Conservation (phyloP, 2,888 invertebrate species). For the Leptopilina drosophilae region DNA sequence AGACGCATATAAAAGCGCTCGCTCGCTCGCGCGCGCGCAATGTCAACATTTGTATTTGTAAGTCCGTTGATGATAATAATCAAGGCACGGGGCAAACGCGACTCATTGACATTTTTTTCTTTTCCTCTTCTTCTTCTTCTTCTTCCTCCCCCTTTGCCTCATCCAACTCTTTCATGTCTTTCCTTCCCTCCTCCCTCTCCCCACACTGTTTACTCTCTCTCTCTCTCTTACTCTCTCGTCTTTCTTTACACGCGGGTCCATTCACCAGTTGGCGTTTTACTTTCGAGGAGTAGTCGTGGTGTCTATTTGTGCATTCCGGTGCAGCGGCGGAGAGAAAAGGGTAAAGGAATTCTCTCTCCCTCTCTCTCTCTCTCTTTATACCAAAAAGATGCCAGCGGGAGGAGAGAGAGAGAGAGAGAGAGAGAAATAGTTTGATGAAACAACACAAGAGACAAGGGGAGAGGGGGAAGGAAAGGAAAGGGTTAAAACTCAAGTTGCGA, state of each 20-base stretch:
- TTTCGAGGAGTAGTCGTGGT: conserved; percentile 50
- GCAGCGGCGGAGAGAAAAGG: conserved; percentile 48
- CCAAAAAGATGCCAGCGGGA: conserved; percentile 43
- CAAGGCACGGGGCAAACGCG: conserved; percentile 23
- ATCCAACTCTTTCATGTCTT: conserved; percentile 59
- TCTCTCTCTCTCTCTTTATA: too few species aligned
- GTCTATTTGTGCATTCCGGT: conserved; percentile 69
- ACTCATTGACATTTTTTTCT: conserved; percentile 34
- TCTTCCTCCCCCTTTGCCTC: conserved; percentile 14
- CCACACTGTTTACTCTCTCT: conserved; percentile 37
- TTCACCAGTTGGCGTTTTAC: conserved; percentile 67
- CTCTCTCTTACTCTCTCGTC: conserved; percentile 45
- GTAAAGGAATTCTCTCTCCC: conserved; percentile 40
- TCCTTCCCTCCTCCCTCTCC: conserved; percentile 58
- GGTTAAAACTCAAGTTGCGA: conserved; percentile 36
- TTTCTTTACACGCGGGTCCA: conserved; percentile 63
- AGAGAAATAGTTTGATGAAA: neutral
- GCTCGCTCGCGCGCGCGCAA: conserved; percentile 11
- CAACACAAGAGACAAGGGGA: conserved; percentile 49
- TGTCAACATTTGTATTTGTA: conserved; percentile 11
- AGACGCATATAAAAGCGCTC: neutral
- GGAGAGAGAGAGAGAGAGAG: neutral
- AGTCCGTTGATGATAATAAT: conserved; percentile 26
- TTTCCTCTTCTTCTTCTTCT: neutral
- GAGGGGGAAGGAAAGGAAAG: conserved; percentile 49